phyloP scores from a whole-genome alignment of 2,888 invertebrate genomes.

The Neocrepidodera transversa region DNA sequence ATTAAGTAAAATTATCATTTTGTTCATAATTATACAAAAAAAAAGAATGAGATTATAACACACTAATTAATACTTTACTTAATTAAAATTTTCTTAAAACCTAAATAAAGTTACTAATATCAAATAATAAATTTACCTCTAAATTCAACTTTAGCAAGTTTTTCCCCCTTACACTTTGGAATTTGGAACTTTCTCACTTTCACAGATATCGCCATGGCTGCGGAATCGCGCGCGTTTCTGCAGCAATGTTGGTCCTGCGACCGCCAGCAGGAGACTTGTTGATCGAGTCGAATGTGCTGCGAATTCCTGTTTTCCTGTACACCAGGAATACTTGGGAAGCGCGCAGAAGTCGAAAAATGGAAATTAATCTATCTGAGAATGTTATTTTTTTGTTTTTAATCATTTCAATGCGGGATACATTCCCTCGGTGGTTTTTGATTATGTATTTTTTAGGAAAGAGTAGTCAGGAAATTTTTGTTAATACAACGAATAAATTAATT shows the following conservation, averaged over 20 bases:
- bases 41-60: too few relatives aligned
- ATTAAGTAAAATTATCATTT: too few relatives aligned
- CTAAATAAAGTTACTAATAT: too few relatives aligned
- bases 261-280: slow-evolving; percentile 52
- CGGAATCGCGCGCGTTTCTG: slow-evolving; percentile 39
- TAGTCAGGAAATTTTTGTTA: too few relatives aligned
- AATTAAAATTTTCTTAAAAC: too few relatives aligned
- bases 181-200: slow-evolving; percentile 73
- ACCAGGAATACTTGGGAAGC: slow-evolving; percentile 2
- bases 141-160: slow-evolving; percentile 74
- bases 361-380: neutral
- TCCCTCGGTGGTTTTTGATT: neutral
- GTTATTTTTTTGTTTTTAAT: neutral
- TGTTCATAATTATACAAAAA: too few relatives aligned
- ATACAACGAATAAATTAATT: too few relatives aligned
- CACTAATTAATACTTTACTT: too few relatives aligned
- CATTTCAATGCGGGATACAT: neutral
- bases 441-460: too few relatives aligned
- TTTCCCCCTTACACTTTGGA: slow-evolving; percentile 72
- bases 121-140: too few relatives aligned
- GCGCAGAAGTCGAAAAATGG: slow-evolving; percentile 36
- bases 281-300: slow-evolving; percentile 41
- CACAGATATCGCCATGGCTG: slow-evolving; percentile 72
- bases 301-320: neutral
- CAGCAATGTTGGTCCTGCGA: slow-evolving; percentile 35